Conservation (phyloP, 2,113 vertebrate genomes). For the Dipodomys stephensi region DNA sequence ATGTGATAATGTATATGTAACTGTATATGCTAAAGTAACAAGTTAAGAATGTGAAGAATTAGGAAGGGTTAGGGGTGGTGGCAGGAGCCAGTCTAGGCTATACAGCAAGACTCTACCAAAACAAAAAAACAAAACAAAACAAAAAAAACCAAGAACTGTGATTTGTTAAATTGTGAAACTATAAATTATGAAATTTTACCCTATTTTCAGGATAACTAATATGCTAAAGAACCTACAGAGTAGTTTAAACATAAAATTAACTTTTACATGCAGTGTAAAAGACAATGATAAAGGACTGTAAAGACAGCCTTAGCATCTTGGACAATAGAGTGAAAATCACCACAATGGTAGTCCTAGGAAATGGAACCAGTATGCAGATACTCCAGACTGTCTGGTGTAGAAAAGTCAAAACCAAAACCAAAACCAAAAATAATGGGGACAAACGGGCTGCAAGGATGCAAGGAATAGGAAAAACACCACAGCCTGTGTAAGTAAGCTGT, state of each 20-base stretch:
- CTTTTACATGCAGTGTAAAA: background rate
- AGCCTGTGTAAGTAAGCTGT: background rate
- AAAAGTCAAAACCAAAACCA: background rate
- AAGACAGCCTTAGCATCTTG: background rate
- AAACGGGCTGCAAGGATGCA: background rate
- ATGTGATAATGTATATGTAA: background rate
- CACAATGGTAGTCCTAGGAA: background rate
- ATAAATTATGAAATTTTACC: background rate
- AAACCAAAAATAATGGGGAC: no score
- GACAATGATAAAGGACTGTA: background rate
- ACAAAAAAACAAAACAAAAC: no score
- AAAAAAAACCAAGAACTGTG: background rate
- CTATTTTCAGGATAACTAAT: conserved; percentile 3
- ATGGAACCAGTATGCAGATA: background rate
- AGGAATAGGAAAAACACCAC: background rate
- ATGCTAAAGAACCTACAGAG: background rate
- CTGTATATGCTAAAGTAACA: background rate
- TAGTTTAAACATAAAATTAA: background rate
- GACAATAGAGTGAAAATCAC: background rate
- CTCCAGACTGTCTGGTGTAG: background rate
- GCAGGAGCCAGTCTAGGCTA: background rate
- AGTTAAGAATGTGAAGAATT: conserved; percentile 13
- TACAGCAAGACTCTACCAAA: background rate
- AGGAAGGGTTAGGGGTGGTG: background rate
- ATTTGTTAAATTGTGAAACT: background rate